These are phyloP conservation scores for Agrochola lychnidis DNA, from an alignment of 2,888 invertebrate genomes.

Conservation along the genomic window DNA sequence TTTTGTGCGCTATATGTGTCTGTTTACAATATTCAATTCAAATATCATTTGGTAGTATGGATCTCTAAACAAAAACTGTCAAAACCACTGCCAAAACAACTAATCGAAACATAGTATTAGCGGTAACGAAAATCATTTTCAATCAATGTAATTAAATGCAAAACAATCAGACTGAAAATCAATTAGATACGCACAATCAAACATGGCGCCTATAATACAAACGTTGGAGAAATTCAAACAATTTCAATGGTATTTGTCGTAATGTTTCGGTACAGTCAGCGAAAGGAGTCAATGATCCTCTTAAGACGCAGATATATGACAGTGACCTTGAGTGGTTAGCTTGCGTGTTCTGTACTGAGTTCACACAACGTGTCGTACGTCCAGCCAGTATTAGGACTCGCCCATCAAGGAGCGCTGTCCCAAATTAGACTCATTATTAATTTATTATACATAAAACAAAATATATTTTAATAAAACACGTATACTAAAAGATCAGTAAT, in stretches of 20 bases:
- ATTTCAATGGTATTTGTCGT: conserved; percentile 53
- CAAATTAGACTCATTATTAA: too few relatives aligned
- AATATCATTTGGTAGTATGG: neutral
- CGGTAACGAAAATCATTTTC: conserved; percentile 19
- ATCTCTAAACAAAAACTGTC: neutral
- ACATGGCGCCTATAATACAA: conserved; percentile 38
- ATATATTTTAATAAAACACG: too few relatives aligned
- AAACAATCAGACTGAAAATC: conserved; percentile 44
- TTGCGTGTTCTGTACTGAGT: too few relatives aligned
- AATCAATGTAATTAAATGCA: conserved; percentile 43
- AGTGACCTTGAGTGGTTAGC: too few relatives aligned
- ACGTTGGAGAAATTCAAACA: conserved; percentile 42
- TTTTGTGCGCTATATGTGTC: neutral
- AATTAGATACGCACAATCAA: conserved; percentile 46
- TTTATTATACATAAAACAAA: too few relatives aligned
- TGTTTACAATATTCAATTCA: neutral
- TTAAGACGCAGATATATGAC: too few relatives aligned
- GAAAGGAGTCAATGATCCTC: neutral
- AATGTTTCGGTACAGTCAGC: conserved; percentile 15
- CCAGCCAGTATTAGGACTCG: too few relatives aligned
- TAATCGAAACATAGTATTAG: conserved; percentile 7
- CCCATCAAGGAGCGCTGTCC: too few relatives aligned
- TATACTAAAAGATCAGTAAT: too few relatives aligned
- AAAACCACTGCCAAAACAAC: conserved; percentile 1
- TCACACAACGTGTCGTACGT: too few relatives aligned